These are phyloP conservation scores for Lepidurus couesii DNA, from an alignment of 1,140 invertebrate genomes.

Conservation along the genomic window DNA sequence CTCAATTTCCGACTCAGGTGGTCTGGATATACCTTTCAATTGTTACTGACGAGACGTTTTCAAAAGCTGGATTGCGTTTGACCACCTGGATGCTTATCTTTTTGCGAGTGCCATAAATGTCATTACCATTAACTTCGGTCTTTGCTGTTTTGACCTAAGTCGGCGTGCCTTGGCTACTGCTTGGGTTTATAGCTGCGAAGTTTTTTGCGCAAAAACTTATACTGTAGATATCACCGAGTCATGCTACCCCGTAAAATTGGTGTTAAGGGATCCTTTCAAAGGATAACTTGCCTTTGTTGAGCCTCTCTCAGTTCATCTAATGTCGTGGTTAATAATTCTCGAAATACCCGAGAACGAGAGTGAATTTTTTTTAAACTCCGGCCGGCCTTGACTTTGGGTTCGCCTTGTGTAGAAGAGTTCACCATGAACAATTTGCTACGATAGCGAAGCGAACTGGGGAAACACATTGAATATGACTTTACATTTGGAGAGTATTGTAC, in stretches of 20 bases:
- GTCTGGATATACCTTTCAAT: background rate
- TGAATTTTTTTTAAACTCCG: background rate
- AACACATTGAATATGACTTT: background rate
- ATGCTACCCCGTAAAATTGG: slow-evolving; percentile 2
- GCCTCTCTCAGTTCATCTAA: slow-evolving; percentile 10
- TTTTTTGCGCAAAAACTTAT: background rate
- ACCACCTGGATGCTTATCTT: background rate
- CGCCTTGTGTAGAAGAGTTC: background rate
- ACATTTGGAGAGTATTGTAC: too few relatives aligned
- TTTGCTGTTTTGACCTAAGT: slow-evolving; percentile 8
- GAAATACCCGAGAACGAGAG: background rate
- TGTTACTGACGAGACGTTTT: background rate
- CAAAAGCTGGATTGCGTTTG: background rate
- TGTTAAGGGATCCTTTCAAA: background rate
- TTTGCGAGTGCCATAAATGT: slow-evolving; percentile 3
- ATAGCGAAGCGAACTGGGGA: background rate
- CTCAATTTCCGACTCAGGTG: slow-evolving; percentile 14
- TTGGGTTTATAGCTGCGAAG: background rate
- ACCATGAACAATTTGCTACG: background rate
- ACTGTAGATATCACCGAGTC: background rate
- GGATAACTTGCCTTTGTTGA: background rate
- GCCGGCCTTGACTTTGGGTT: background rate
- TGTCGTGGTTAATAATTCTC: background rate
- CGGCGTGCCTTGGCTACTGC: background rate
- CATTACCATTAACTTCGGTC: background rate